Percentiles rank a stretch among this genome's conserved stretches.
phyloP scores from a whole-genome alignment of 2,797 vertebrate genomes.

The Scarus forsteni region DNA sequence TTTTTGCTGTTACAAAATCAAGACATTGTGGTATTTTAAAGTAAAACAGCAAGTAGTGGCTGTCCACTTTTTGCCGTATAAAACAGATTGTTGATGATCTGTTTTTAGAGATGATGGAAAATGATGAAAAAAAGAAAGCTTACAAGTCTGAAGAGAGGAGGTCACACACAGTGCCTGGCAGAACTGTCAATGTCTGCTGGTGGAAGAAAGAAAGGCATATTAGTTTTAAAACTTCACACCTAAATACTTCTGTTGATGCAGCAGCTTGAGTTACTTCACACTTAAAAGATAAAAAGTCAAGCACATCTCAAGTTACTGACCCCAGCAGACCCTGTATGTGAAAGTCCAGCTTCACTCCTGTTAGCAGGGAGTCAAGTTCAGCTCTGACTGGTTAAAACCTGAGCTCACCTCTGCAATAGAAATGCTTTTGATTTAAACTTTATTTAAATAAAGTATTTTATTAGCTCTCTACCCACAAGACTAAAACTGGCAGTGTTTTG shows the following conservation, averaged over 20 bases:
- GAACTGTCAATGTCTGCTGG: constrained; percentile 59
- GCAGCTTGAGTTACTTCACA: constrained; percentile 76
- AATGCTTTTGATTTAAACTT: constrained; percentile 34
- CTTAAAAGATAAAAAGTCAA: constrained; percentile 69
- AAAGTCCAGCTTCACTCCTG: constrained; percentile 61
- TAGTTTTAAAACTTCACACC: constrained; percentile 83
- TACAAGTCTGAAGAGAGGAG: constrained; percentile 18
- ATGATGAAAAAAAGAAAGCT: not conserved
- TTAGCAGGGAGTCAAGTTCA: constrained; percentile 24
- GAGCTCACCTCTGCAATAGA: constrained; percentile 26
- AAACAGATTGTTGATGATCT: constrained; percentile 4
- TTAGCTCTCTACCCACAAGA: constrained; percentile 24
- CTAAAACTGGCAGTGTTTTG: constrained; percentile 1
- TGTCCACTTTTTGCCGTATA: constrained; percentile 2
- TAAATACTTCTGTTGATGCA: constrained; percentile 81
- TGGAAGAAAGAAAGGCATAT: constrained; percentile 78
- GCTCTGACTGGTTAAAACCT: constrained; percentile 45
- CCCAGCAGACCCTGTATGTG: constrained; percentile 55
- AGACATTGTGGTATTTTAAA: not conserved
- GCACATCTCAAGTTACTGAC: constrained; percentile 80
- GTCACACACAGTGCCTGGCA: constrained; percentile 8
- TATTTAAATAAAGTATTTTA: constrained; percentile 27
- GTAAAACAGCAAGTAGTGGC: not conserved
- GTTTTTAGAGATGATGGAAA: not conserved
- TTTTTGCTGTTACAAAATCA: not conserved